Conservation (phyloP, 2,888 invertebrate genomes). For the Marasmarcha lunaedactyla region DNA sequence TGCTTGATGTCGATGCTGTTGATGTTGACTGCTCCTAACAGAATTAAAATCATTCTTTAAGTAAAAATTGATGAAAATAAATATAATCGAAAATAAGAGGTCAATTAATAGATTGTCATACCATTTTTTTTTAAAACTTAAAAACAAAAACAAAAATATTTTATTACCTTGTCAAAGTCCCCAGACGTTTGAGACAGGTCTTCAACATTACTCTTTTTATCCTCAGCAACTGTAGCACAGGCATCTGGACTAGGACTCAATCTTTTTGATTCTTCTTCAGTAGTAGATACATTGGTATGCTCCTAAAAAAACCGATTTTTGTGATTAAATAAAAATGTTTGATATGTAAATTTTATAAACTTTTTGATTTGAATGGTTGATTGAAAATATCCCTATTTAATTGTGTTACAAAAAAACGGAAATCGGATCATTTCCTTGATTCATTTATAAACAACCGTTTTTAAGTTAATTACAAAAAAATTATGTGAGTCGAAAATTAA, state of each 20-base stretch:
- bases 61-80: constrained; percentile 8
- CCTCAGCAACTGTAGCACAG: constrained; percentile 12
- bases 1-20: constrained; percentile 13
- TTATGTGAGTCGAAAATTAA: too few species aligned
- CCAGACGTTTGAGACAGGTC: constrained; percentile 9
- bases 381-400: too few species aligned
- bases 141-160: constrained; percentile 14
- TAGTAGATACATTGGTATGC: too few species aligned
- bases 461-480: too few species aligned
- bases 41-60: constrained; percentile 11
- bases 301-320: too few species aligned
- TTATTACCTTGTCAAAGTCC: constrained; percentile 12
- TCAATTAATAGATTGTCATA: constrained; percentile 9
- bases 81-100: constrained; percentile 5
- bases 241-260: constrained; percentile 15
- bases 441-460: too few species aligned
- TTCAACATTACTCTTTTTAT: constrained; percentile 13
- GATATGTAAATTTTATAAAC: too few species aligned
- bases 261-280: constrained; percentile 9
- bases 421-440: too few species aligned
- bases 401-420: too few species aligned
- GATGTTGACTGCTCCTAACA: constrained; percentile 11
- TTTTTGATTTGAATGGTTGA: too few species aligned
- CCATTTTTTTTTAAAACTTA: constrained; percentile 1
- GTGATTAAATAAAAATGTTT: too few species aligned